Base-by-base conservation (phyloP, 1,140 invertebrate species). In the Metopolophium dirhodum region DNA sequence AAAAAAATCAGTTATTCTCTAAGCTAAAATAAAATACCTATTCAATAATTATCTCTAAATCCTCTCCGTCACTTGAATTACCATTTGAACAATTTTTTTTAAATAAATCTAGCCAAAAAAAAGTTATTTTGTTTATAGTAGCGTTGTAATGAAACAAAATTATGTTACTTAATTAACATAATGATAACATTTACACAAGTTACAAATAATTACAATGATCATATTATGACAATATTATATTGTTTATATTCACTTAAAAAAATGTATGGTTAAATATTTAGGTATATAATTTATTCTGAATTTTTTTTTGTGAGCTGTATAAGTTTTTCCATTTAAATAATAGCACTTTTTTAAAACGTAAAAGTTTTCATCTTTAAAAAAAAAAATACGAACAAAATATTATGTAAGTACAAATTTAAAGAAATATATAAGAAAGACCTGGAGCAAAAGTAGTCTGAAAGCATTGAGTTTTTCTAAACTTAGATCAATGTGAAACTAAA, bases 251-350 rank as follows among this genome's bases (percentile, higher is more conserved):
- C 23, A 54, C 87, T 54, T 14, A 35, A 90, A 23, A 41, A 90
- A 90, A 61, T 37, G 11, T 2, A 37, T 41, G 22, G 22, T 45
- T 41, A 41, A 90, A 90, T 61, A 89, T 89, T 23, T 54, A 89
- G n/a, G 20, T 54, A 89, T 35, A 51, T 14, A 47, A 8, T 47
- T 26, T 23, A 54, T 37, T 37, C 35, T 54, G 35, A 88, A 88
- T 90, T 57, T 90, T 35, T 90, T 90, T 90, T 54, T 23, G 22
- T 20, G 1, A 88, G 23, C n/a, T 61, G 11, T 57, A 61, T 41
- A 90, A 57, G 88, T 90, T 90, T 90, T 90, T 90, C 88, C 88
- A 90, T 90, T 90, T 61, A 90, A 90, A 90, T 90, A 61, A 90
- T 88, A 88, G 87, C 49, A 47, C 47, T 88, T 88, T 88, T 88